Evolutionary conservation across 2,113 vertebrate species (phyloP).

Genomic region (Spea multiplicata): DNA sequence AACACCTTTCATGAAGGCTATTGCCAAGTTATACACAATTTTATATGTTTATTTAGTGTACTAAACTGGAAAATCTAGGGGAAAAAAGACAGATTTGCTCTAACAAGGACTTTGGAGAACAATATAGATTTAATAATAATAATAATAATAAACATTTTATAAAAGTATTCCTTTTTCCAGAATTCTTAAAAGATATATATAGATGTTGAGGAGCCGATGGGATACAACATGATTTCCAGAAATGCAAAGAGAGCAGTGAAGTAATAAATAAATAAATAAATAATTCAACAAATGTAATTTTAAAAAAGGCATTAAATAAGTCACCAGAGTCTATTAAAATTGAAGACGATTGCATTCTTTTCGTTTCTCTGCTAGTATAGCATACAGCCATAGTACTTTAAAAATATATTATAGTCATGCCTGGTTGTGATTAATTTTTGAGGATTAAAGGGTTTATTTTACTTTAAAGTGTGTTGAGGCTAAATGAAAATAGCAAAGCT

Average conservation of each 20-base stretch:
- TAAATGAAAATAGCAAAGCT: slow-evolving; percentile 11
- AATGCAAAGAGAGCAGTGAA: slow-evolving; percentile 35
- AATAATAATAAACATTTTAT: background rate
- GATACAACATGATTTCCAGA: slow-evolving; percentile 19
- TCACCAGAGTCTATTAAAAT: slow-evolving; percentile 32
- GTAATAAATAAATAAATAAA: slow-evolving; percentile 18
- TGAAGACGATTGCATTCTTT: background rate
- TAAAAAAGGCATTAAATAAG: slow-evolving; percentile 25
- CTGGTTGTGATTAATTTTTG: background rate
- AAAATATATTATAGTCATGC: background rate
- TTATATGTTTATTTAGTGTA: too few relatives aligned
- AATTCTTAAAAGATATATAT: background rate
- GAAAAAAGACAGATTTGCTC: too few relatives aligned
- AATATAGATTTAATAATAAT: too few relatives aligned
- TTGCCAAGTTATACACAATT: too few relatives aligned
- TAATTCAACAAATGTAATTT: slow-evolving; percentile 27
- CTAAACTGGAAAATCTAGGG: too few relatives aligned
- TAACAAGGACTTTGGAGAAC: too few relatives aligned
- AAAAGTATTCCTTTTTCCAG: slow-evolving; percentile 13
- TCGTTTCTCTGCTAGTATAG: background rate
- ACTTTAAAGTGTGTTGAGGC: background rate
- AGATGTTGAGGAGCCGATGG: slow-evolving; percentile 34
- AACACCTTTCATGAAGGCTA: too few relatives aligned
- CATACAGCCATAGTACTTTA: background rate
- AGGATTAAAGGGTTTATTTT: slow-evolving; percentile 14